Base-by-base conservation (phyloP, 2,113 vertebrate species). In the Saimiri boliviensis region DNA sequence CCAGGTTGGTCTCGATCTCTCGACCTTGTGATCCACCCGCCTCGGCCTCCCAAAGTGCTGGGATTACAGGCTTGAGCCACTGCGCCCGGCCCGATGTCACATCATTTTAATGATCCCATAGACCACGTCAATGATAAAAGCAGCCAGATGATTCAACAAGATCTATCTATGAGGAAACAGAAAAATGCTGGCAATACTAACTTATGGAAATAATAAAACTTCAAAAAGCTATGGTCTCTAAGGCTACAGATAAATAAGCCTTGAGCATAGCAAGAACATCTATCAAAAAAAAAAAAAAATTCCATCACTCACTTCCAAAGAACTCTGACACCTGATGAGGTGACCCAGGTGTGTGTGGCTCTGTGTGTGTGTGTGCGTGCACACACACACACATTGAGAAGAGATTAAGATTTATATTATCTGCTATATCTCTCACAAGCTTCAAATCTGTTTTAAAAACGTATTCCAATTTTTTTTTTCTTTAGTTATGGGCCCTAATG, bases 371-470 rank as follows among this genome's bases (percentile, higher is more conserved):
- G 14, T 32, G 42, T 56, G 19, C 45, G 6, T 5, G 7, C 13
- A 27, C 11, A 30, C 60, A 13, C 25, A 56, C 54, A 58, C 56
- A 63, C 60, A 12, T 52, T 52, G 16, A 52, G 16, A 52, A 52
- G 49, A 83, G 16, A 83, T 87, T 42, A 84, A 4, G 2, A 40
- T 63, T 77, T 35, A 8, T 27, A 14, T 45, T 66, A 54, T n/a
- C 63, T 70, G 66, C 30, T 93, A 85, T 71, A 17, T 49, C 45
- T 95, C 73, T 73, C 49, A 66, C 17, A 37, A 52, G 42, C n/a
- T 94, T 93, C 79, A 42, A 88, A 88, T 68, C 30, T 54, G 40
- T 97, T 93, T 86, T 54, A 71, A 84, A 80, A 92, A 92, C 16
- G 71, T 81, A 92, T 66, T 56, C 66, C 17, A 19, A 84, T 21